Evolutionary conservation across 2,888 invertebrate genomes (phyloP).

Genomic region (Chromoteleia sp.): DNA sequence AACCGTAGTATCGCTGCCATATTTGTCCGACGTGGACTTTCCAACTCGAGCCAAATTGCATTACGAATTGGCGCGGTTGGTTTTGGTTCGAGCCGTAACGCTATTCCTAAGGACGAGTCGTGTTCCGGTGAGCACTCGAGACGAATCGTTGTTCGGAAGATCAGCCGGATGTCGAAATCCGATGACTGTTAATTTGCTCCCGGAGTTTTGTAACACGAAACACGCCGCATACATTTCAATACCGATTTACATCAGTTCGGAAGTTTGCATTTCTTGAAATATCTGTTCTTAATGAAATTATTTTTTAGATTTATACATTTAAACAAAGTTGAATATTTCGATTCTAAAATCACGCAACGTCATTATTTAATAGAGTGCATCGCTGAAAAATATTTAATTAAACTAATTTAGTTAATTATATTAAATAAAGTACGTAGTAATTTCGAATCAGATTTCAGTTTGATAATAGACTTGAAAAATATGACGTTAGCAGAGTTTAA

Average conservation of each 20-base stretch:
- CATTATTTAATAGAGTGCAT: no score
- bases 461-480: no score
- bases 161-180: constrained; percentile 8
- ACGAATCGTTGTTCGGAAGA: constrained; percentile 20
- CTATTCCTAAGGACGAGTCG: not conserved
- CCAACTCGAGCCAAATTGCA: constrained; percentile 56
- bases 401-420: no score
- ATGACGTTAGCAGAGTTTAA: no score
- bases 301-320: no score
- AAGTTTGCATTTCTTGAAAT: no score
- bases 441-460: no score
- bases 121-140: constrained; percentile 1
- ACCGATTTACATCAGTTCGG: constrained; percentile 19
- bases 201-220: constrained; percentile 20
- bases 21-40: constrained; percentile 46
- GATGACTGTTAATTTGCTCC: constrained; percentile 6
- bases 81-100: constrained; percentile 32
- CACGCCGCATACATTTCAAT: not conserved
- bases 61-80: constrained; percentile 37
- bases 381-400: no score
- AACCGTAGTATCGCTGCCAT: constrained; percentile 34
- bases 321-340: no score
- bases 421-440: no score
- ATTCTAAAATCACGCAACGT: no score
- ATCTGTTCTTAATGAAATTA: no score